Base-by-base conservation (phyloP, 2,888 invertebrate genomes). In the Apotomis capreana region DNA sequence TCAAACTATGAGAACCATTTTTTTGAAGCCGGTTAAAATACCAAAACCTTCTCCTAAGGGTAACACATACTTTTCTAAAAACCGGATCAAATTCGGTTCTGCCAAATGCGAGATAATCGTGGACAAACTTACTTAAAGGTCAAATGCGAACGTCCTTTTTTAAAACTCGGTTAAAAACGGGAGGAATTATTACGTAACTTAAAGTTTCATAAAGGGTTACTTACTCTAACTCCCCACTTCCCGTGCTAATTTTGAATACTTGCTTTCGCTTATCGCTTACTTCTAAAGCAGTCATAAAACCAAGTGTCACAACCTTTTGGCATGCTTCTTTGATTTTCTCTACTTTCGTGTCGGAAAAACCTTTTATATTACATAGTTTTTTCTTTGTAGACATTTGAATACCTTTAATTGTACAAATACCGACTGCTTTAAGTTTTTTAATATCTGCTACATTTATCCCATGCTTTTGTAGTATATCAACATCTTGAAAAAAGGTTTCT, bases 401-500 rank as follows among this genome's bases (percentile, higher is more conserved):
- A 0, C 97, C 97, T 91, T 96, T 96, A 62, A 97, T 94, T 0
- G 97, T 97, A 81, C 96, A 97, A 80, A 97, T 96, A 76, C 97
- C 97, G 61, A 95, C 94, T 12, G 94, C 92, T 87, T 97, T 96
- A 77, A 97, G 86, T 85, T 96, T 96, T 88, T 96, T 96, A 44
- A 97, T 95, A 83, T 97, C 97, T 4, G 96, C 95, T 60, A 95
- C 95, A 87, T 96, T 95, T 70, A 95, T 94, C n/a, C 94, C 94
- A 80, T 94, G 94, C 78, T 95, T 94, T 79, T 94, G 89, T 77
- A 95, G 83, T 69, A 95, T 87, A 83, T 96, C 96, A 69, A 97
- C 95, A 84, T 97, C 96, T 90, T 96, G 96, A 82, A 96, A 96
- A 83, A 95, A 95, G 62, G 93, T 94, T 81, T 96, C 96, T 78